These are phyloP conservation scores for Muntiacus reevesi DNA, from an alignment of 2,113 vertebrate species.

Conservation along the genomic window DNA sequence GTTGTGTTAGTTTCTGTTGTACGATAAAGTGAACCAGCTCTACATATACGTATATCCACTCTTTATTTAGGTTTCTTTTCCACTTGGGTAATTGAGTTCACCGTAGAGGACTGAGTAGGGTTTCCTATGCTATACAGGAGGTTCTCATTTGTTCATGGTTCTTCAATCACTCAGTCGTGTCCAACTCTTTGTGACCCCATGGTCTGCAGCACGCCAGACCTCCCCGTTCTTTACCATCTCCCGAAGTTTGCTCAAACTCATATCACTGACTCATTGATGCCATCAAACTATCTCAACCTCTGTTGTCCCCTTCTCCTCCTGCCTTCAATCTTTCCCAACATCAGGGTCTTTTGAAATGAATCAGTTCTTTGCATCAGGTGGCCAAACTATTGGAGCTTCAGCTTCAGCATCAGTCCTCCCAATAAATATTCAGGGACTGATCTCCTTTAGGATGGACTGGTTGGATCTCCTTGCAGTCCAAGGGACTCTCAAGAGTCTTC, in stretches of 20 bases:
- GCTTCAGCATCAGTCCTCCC: background rate
- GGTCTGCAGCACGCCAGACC: background rate
- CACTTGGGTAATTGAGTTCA: background rate
- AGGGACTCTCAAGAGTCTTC: background rate
- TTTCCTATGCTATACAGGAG: background rate
- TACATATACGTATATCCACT: background rate
- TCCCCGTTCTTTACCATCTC: background rate
- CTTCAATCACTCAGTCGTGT: background rate
- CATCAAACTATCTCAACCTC: background rate
- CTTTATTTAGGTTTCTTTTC: background rate
- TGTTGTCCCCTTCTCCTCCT: background rate
- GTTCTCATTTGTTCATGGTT: background rate
- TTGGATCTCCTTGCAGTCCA: background rate
- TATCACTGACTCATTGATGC: background rate
- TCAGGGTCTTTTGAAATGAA: background rate
- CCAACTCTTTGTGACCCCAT: background rate
- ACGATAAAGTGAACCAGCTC: background rate
- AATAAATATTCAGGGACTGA: background rate
- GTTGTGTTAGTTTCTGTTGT: rapidly evolving
- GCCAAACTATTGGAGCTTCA: background rate
- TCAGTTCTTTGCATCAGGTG: background rate
- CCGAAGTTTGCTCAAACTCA: background rate
- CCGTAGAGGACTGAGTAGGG: background rate
- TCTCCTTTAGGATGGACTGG: background rate
- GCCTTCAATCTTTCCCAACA: background rate